Percentiles rank a stretch among this genome's conserved stretches.
These are phyloP conservation scores for Brachyptera putata DNA, from an alignment of 2,888 invertebrate species.

Conservation along the genomic window DNA sequence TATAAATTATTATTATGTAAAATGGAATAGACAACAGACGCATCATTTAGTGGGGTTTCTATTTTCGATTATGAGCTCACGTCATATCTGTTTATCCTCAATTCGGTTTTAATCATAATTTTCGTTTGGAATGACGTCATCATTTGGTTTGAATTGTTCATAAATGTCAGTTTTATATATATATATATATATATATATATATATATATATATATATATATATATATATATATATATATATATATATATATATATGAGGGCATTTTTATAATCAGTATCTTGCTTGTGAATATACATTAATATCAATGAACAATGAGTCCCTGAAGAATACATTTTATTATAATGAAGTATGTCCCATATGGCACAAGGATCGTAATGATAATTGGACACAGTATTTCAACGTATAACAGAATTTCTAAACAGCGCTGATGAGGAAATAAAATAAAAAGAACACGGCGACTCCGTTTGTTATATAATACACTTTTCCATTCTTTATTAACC, in stretches of 20 bases:
- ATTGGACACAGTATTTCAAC: background rate
- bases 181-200: constrained; percentile 19
- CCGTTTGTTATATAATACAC: background rate
- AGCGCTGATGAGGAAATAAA: background rate
- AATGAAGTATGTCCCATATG: background rate
- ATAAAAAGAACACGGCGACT: constrained; percentile 6
- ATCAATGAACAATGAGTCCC: too few species aligned
- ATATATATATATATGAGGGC: too few species aligned
- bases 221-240: background rate
- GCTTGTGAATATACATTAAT: background rate
- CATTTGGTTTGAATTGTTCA: too few species aligned
- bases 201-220: constrained; percentile 16
- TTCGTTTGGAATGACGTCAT: too few species aligned
- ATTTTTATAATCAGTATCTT: background rate
- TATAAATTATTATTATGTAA: too few species aligned
- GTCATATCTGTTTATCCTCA: too few species aligned
- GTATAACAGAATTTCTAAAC: background rate
- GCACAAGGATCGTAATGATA: background rate
- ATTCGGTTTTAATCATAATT: too few species aligned
- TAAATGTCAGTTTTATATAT: too few species aligned
- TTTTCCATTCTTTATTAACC: constrained; percentile 12
- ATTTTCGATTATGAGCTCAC: too few species aligned
- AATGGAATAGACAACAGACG: too few species aligned
- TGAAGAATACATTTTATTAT: too few species aligned
- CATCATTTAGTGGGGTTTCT: too few species aligned